phyloP scores from a whole-genome alignment of 2,113 vertebrate genomes.

The Cebidichthys violaceus region DNA sequence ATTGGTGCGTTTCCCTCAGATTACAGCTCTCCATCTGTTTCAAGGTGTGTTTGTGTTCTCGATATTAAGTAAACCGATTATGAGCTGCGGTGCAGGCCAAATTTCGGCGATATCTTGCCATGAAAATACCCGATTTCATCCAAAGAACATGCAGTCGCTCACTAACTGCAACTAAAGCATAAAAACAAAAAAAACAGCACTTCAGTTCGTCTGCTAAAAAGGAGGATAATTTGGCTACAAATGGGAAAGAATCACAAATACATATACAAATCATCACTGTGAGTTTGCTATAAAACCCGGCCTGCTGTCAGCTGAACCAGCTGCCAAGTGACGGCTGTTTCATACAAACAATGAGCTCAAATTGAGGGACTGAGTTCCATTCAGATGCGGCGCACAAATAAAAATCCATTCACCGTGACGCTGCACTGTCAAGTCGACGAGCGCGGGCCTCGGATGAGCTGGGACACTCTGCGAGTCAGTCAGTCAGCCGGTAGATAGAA shows the following conservation, averaged over 20 bases:
- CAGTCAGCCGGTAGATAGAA: constrained; percentile 33
- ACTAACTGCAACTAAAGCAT: not conserved
- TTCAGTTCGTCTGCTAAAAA: not conserved
- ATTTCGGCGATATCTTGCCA: not conserved
- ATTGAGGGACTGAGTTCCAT: constrained; percentile 35
- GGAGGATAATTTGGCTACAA: not conserved
- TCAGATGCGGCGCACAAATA: constrained; percentile 23
- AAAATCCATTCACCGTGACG: constrained; percentile 54
- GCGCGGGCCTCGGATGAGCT: constrained; percentile 22
- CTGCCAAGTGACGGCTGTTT: not conserved
- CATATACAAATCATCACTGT: not conserved
- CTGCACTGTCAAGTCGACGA: constrained; percentile 20
- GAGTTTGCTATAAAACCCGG: not conserved
- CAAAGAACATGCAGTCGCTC: not conserved
- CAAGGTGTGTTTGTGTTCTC: constrained; percentile 21
- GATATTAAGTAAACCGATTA: not conserved
- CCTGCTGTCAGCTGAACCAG: constrained; percentile 2
- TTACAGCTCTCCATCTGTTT: constrained; percentile 45
- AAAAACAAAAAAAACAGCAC: not conserved
- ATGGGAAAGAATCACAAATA: not conserved
- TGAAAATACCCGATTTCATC: not conserved
- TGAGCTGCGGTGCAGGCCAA: not conserved
- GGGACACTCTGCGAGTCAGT: constrained; percentile 38
- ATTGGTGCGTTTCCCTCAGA: constrained; percentile 43
- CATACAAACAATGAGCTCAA: constrained; percentile 3